Percentiles rank a stretch among this genome's conserved stretches.
Conservation (phyloP, 2,797 vertebrate genomes). For the Anomalospiza imberbis region DNA sequence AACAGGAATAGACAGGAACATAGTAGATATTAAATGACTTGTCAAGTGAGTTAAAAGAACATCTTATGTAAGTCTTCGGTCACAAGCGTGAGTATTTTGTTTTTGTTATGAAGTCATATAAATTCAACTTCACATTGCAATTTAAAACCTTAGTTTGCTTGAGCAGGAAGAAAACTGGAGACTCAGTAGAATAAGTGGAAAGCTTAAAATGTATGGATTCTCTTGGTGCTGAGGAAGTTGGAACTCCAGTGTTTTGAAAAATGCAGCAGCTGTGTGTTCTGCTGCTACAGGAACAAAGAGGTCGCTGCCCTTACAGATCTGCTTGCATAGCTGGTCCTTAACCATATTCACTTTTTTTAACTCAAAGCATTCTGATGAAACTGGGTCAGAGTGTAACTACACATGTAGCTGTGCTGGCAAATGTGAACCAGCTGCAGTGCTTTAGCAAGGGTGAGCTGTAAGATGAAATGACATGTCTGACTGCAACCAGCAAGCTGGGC, state of each 20-base stretch:
- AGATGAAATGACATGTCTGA: slow-evolving; percentile 35
- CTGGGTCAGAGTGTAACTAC: slow-evolving; percentile 56
- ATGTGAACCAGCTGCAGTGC: slow-evolving; percentile 49
- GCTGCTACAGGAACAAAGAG: slow-evolving; percentile 55
- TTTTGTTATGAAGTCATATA: not conserved
- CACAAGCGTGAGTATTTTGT: not conserved
- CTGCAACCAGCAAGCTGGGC: not conserved
- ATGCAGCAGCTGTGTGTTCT: slow-evolving; percentile 68
- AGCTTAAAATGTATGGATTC: slow-evolving; percentile 62
- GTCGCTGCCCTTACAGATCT: slow-evolving; percentile 40
- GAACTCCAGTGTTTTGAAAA: slow-evolving; percentile 65
- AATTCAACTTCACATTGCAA: not conserved
- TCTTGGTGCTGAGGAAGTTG: slow-evolving; percentile 57
- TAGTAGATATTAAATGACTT: slow-evolving; percentile 5
- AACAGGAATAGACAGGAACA: slow-evolving; percentile 8
- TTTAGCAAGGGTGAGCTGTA: slow-evolving; percentile 1
- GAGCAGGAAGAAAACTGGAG: slow-evolving; percentile 38
- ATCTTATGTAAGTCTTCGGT: slow-evolving; percentile 21
- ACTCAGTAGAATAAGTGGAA: slow-evolving; percentile 15
- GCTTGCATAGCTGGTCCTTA: slow-evolving; percentile 33
- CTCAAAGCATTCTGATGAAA: slow-evolving; percentile 44
- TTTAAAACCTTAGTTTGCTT: not conserved
- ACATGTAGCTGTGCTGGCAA: slow-evolving; percentile 33
- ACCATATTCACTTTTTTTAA: slow-evolving; percentile 37
- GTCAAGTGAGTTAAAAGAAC: slow-evolving; percentile 23